Base-by-base conservation (phyloP, 2,888 invertebrate species). In the Stratiomys singularior region DNA sequence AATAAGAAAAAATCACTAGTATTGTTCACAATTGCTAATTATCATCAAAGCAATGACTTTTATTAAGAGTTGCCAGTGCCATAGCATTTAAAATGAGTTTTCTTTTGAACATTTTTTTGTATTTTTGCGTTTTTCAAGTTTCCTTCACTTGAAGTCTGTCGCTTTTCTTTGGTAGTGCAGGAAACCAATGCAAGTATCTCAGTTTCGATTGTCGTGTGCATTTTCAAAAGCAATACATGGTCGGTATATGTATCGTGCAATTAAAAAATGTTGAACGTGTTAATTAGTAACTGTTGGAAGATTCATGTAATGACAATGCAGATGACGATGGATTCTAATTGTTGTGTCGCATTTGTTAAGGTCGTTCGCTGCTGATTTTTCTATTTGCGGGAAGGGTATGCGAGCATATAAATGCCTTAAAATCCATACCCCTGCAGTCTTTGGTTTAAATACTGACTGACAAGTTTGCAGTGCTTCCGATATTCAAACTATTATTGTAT, bases 221-320 rank as follows among this genome's bases (percentile, higher is more conserved):
- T 52, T 52, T 4, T 13, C 4, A 9, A 52, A n/a, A 15, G 25
- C 9, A 15, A 15, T 9, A 9, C 11, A 47, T 25, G 23, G 21
- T 18, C 37, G 11, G 23, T 66, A 21, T 37, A 23, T 25, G 15
- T 46, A 47, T 30, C 37, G 3, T 37, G 37, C 37, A 69, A 69
- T 69, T 69, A 69, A 69, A 69, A 69, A 47, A 44, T 69, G 15
- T 47, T 21, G 69, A 69, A 69, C 47, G 69, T 44, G 47, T 46
- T 69, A 69, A 69, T 69, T 69, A 69, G 69, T 21, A 69, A 69
- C 69, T 30, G 69, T 69, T 69, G 47, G 46, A 25, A 69, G 69
- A 46, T 30, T 47, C 46, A 2, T n/a, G 5, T 69, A 69, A 69
- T 69, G 30, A 69, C 69, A 69, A 47, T 69, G 69, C 21, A n/a